Percentiles rank a stretch among this genome's conserved stretches.
These are phyloP conservation scores for Calidris pygmaea DNA, from an alignment of 2,113 vertebrate species.

Conservation along the genomic window DNA sequence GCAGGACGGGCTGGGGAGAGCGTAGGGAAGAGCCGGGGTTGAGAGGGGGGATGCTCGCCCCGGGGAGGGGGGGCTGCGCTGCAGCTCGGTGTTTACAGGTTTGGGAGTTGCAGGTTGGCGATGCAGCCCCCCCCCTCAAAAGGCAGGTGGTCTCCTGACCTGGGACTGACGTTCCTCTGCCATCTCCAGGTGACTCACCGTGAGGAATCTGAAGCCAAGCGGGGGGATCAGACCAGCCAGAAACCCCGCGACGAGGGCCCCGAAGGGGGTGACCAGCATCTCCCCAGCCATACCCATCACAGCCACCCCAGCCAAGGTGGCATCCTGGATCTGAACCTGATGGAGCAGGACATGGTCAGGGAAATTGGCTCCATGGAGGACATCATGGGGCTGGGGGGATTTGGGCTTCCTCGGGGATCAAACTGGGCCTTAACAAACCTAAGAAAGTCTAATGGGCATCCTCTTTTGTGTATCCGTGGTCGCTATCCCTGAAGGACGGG, in stretches of 20 bases:
- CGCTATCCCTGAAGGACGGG: accelerated
- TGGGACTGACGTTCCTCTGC: background rate
- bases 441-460: background rate
- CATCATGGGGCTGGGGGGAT: background rate
- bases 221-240: slow-evolving; percentile 85
- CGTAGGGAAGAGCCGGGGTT: background rate
- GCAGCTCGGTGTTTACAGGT: accelerated
- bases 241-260: slow-evolving; percentile 86
- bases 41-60: accelerated
- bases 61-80: background rate
- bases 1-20: slow-evolving; percentile 79
- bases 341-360: background rate
- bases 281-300: slow-evolving; percentile 88
- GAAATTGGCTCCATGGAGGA: background rate
- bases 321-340: slow-evolving; percentile 92
- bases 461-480: background rate
- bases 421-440: background rate
- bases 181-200: slow-evolving; percentile 62
- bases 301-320: slow-evolving; percentile 83
- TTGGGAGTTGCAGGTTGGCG: background rate
- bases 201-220: slow-evolving; percentile 86
- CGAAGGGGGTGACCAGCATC: slow-evolving; percentile 91
- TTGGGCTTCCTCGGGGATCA: background rate
- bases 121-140: background rate
- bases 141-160: background rate